These are phyloP conservation scores for Antechinus flavipes DNA, from an alignment of 2,113 vertebrate species.

Conservation along the genomic window DNA sequence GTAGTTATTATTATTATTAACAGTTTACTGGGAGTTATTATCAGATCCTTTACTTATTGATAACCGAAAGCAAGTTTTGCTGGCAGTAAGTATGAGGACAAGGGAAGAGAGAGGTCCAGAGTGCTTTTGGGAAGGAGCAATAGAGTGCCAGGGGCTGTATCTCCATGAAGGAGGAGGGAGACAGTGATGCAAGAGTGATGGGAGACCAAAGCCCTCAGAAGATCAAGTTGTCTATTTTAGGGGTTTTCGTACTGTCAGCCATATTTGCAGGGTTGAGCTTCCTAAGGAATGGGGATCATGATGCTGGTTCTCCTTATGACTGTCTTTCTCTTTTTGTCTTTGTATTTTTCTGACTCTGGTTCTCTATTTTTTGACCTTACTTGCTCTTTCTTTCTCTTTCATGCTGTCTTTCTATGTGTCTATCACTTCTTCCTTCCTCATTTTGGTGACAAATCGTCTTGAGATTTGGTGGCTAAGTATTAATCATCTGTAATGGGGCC, in stretches of 20 bases:
- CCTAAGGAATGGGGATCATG: background rate
- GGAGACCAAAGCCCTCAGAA: background rate
- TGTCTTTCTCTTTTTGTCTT: background rate
- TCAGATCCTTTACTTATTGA: background rate
- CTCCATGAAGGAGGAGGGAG: background rate
- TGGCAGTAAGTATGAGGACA: background rate
- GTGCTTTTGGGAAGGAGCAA: background rate
- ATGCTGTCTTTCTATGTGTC: background rate
- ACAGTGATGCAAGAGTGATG: background rate
- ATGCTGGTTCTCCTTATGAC: background rate
- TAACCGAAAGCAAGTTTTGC: background rate
- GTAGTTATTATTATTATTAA: background rate
- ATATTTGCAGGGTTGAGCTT: background rate
- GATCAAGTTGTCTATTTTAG: background rate
- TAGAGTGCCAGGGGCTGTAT: background rate
- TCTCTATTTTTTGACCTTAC: background rate
- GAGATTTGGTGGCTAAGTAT: background rate
- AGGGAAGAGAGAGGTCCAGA: background rate
- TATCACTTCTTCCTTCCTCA: background rate
- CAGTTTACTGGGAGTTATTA: background rate
- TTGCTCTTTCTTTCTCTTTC: background rate
- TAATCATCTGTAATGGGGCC: background rate
- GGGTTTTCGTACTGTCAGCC: background rate
- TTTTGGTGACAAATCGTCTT: background rate
- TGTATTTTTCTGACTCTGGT: background rate